Conservation (phyloP, 2,888 invertebrate genomes). For the Odiellus spinosus region DNA sequence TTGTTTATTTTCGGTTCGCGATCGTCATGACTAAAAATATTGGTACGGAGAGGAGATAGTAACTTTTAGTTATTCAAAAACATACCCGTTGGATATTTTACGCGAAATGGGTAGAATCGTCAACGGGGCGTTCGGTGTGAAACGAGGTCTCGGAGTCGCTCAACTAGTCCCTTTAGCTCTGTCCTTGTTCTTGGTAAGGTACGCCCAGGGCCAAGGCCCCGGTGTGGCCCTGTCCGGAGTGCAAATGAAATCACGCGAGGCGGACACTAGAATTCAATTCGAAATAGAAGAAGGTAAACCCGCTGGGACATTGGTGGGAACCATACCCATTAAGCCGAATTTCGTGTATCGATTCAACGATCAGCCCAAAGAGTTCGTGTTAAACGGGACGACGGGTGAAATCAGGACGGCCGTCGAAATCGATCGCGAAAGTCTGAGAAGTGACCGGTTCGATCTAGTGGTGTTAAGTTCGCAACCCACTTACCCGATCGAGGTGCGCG, state of each 20-base stretch:
- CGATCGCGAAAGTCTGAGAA: conserved; percentile 64
- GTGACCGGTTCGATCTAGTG: conserved; percentile 71
- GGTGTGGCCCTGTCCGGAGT: conserved; percentile 10
- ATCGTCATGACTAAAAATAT: too few species aligned
- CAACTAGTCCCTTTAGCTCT: too few species aligned
- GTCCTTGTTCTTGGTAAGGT: conserved; percentile 8
- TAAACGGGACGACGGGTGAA: conserved; percentile 68
- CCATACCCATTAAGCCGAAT: conserved; percentile 66
- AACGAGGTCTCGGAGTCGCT: too few species aligned
- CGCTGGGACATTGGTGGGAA: conserved; percentile 65
- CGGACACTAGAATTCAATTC: conserved; percentile 32
- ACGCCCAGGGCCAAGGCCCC: conserved; percentile 11
- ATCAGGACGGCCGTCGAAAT: conserved; percentile 60
- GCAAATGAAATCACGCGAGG: conserved; percentile 15
- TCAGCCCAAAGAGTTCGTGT: conserved; percentile 64
- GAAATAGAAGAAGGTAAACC: conserved; percentile 72
- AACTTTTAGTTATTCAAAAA: too few species aligned
- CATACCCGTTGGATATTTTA: too few species aligned
- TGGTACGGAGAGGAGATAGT: too few species aligned
- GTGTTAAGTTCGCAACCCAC: conserved; percentile 77
- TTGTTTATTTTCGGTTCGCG: too few species aligned
- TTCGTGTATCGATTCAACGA: conserved; percentile 89
- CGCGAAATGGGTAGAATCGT: too few species aligned
- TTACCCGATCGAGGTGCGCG: conserved; percentile 62
- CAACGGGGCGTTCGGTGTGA: too few species aligned